phyloP scores from a whole-genome alignment of 2,888 invertebrate genomes.

The Liposcelis brunnea region DNA sequence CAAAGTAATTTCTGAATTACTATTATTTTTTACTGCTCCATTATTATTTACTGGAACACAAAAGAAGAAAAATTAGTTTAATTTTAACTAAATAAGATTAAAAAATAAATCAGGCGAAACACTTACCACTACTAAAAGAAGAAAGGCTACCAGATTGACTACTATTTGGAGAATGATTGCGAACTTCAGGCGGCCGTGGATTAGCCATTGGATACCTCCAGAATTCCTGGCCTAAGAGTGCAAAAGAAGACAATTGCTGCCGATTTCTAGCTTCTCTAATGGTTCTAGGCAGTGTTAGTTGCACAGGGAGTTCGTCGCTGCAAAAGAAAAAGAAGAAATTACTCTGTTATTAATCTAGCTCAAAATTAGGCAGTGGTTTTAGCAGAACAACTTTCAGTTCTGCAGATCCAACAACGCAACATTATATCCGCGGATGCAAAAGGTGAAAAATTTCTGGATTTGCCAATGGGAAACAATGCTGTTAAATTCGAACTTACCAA shows the following conservation, averaged over 20 bases:
- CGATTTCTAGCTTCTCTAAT: conserved; percentile 76
- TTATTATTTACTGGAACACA: not conserved
- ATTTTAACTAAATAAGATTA: not conserved
- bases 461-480: not conserved
- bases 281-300: conserved; percentile 67
- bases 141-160: conserved; percentile 51
- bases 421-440: too few relatives aligned
- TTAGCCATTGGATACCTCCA: conserved; percentile 55
- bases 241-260: conserved; percentile 77
- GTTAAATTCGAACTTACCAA: conserved; percentile 38
- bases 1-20: conserved; percentile 13
- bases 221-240: conserved; percentile 59
- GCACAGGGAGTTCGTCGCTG: conserved; percentile 85
- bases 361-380: not conserved
- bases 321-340: conserved; percentile 20
- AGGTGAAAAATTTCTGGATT: too few relatives aligned
- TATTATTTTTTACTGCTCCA: not conserved
- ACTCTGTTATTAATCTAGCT: not conserved
- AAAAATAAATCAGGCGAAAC: conserved; percentile 12
- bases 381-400: not conserved
- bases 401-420: too few relatives aligned
- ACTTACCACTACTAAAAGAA: conserved; percentile 43
- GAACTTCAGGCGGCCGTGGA: conserved; percentile 34
- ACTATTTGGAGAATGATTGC: conserved; percentile 25
- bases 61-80: not conserved